Percentiles rank a stretch among this genome's conserved stretches.
Conservation (phyloP, 2,888 invertebrate genomes). For the Loripinus fragilis region DNA sequence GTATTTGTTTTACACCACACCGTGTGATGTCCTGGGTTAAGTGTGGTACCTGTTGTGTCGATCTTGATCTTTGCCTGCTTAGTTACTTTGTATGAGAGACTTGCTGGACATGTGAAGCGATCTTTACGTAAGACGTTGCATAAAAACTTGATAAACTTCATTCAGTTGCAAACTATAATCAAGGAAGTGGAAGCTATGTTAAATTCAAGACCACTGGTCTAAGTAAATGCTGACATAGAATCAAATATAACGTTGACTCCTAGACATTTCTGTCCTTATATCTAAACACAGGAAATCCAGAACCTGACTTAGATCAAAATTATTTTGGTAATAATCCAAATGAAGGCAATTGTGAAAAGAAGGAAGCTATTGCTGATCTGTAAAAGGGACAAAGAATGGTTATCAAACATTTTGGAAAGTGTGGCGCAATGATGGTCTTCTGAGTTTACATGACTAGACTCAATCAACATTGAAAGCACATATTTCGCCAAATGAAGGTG, state of each 20-base stretch:
- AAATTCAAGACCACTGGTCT: background rate
- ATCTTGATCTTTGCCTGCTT: no score
- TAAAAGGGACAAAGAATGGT: background rate
- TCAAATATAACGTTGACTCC: background rate
- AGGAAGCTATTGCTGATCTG: background rate
- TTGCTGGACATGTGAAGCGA: background rate
- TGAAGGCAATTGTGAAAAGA: background rate
- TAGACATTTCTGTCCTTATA: no score
- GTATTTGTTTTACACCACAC: no score
- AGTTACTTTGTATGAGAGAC: constrained; percentile 15
- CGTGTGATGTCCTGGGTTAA: no score
- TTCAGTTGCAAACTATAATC: background rate
- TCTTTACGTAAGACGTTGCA: background rate
- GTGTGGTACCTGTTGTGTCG: no score
- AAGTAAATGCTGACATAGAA: background rate
- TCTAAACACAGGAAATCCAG: no score
- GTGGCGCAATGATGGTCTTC: background rate
- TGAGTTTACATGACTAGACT: background rate
- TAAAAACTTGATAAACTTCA: background rate
- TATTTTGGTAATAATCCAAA: background rate
- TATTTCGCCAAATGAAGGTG: background rate
- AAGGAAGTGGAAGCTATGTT: background rate
- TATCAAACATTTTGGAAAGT: background rate
- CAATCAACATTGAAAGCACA: background rate
- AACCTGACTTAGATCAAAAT: background rate